Percentiles rank a stretch among this genome's conserved stretches.
Conservation (phyloP, 1,140 invertebrate genomes). For the Drosophila mauritiana region DNA sequence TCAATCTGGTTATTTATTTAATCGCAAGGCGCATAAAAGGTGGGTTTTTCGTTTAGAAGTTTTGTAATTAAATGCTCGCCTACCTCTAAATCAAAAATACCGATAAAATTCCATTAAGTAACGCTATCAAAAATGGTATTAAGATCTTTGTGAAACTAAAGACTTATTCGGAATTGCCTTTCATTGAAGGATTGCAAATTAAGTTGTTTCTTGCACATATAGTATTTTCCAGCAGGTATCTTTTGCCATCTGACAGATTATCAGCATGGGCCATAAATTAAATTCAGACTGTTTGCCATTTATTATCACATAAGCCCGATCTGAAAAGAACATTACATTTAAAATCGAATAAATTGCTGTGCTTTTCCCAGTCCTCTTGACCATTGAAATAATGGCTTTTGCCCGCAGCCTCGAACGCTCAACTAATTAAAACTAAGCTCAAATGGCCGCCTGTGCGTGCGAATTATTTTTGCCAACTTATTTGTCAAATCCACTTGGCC, state of each 20-base stretch:
- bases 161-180: not conserved
- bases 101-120: not conserved
- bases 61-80: not conserved
- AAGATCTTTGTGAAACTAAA: not conserved
- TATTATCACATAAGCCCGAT: constrained; percentile 5
- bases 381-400: constrained; percentile 13
- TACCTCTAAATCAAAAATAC: not conserved
- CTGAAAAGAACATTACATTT: constrained; percentile 21
- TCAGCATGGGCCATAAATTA: constrained; percentile 9
- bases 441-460: constrained; percentile 15
- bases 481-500: constrained; percentile 64
- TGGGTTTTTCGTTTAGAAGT: not conserved
- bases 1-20: constrained; percentile 65
- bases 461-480: constrained; percentile 64
- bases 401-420: not conserved
- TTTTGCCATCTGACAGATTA: not conserved
- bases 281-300: constrained; percentile 1
- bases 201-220: not conserved
- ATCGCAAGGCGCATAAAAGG: constrained; percentile 10
- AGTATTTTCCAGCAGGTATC: not conserved
- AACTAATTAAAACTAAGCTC: constrained; percentile 40
- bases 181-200: not conserved
- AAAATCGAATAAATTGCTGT: constrained; percentile 23
- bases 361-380: constrained; percentile 7
- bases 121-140: not conserved